A percentile compares a stretch with the other conserved stretches of the same genome.
phyloP scores from a whole-genome alignment of 2,888 invertebrate species.

The Corbicula japonica region DNA sequence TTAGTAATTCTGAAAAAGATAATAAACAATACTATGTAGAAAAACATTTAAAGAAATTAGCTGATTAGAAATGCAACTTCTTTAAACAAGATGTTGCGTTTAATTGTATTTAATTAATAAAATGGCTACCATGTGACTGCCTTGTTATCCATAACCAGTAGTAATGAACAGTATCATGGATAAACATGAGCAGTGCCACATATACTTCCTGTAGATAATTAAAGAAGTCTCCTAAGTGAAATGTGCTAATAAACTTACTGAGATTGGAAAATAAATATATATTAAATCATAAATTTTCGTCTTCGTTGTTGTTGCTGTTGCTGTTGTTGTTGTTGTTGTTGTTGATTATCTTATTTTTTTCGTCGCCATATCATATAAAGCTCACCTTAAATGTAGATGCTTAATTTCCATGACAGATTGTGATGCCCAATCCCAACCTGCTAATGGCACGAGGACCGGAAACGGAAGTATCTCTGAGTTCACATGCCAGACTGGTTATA shows the following conservation, averaged over 20 bases:
- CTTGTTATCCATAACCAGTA: too few species aligned
- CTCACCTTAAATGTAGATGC: background rate
- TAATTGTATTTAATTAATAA: too few species aligned
- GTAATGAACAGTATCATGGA: too few species aligned
- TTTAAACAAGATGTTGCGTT: too few species aligned
- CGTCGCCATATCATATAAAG: background rate
- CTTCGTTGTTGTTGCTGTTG: background rate
- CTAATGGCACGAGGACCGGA: conserved; percentile 13
- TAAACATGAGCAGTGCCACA: too few species aligned
- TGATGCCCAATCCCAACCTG: conserved; percentile 18
- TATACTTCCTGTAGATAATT: too few species aligned
- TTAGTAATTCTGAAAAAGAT: too few species aligned
- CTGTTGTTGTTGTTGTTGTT: background rate
- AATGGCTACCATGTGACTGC: too few species aligned
- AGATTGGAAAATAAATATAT: background rate
- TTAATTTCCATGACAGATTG: conserved; percentile 17
- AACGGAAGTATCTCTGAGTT: conserved; percentile 28
- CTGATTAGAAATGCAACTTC: too few species aligned
- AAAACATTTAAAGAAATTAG: background rate
- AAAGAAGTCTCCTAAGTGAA: too few species aligned
- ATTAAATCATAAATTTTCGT: background rate
- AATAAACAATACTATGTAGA: too few species aligned
- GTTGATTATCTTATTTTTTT: conserved; percentile 1
- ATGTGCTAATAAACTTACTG: too few species aligned
- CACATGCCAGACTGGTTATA: conserved; percentile 41